These are phyloP conservation scores for Plagodis pulveraria DNA, from an alignment of 2,888 invertebrate genomes.

Conservation along the genomic window DNA sequence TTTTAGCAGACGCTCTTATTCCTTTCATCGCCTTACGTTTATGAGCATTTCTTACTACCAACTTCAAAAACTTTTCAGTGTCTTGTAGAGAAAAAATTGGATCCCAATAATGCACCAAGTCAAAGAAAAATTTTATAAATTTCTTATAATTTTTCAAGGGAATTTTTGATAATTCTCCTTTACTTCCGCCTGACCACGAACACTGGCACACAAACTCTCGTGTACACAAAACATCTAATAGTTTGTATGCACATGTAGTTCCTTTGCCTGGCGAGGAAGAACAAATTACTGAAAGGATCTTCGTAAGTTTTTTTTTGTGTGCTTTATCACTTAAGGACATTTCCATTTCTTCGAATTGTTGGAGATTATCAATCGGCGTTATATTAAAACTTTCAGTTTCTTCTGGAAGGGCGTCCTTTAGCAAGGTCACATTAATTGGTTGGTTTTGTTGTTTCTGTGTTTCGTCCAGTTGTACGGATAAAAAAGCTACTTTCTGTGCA, in stretches of 20 bases:
- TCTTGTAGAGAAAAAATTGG: slow-evolving; percentile 19
- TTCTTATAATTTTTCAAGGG: slow-evolving; percentile 21
- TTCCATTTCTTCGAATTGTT: slow-evolving; percentile 23
- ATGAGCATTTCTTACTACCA: slow-evolving; percentile 17
- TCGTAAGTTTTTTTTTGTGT: slow-evolving; percentile 5
- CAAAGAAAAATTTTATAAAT: slow-evolving; percentile 22
- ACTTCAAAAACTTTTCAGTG: slow-evolving; percentile 22
- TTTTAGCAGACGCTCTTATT: slow-evolving; percentile 21
- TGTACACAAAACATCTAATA: slow-evolving; percentile 21
- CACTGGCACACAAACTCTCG: slow-evolving; percentile 26
- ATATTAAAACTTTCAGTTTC: slow-evolving; percentile 9
- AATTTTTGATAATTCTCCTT: slow-evolving; percentile 16
- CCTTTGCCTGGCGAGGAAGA: slow-evolving; percentile 27
- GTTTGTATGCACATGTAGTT: slow-evolving; percentile 24
- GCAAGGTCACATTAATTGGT: slow-evolving; percentile 17
- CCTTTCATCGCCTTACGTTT: slow-evolving; percentile 17
- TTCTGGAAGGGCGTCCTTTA: slow-evolving; percentile 8
- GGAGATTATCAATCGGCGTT: slow-evolving; percentile 6
- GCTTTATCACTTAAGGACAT: slow-evolving; percentile 19
- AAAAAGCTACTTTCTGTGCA: slow-evolving; percentile 20
- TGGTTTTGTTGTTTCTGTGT: slow-evolving; percentile 19
- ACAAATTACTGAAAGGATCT: slow-evolving; percentile 7
- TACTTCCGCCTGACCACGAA: slow-evolving; percentile 27
- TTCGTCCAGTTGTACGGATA: slow-evolving; percentile 25
- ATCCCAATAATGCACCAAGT: slow-evolving; percentile 24